Base-by-base conservation (phyloP, 2,797 vertebrate species). In the Schizopygopsis pylzovi region DNA sequence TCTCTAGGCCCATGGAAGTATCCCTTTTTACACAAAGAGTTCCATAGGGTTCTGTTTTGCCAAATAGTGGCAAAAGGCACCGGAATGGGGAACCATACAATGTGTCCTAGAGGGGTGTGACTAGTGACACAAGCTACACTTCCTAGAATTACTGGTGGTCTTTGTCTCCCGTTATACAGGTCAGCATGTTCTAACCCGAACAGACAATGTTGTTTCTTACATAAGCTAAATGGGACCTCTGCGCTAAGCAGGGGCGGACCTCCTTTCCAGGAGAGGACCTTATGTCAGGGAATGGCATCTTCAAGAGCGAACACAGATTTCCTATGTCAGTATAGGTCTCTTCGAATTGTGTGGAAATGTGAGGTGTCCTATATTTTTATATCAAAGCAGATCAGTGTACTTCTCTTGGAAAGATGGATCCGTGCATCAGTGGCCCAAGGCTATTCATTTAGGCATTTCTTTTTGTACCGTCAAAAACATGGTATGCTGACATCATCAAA, bases 91-190 rank as follows among this genome's bases (percentile, higher is more conserved):
- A 59, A 13, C 76, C 28, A 13, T 43, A 54, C 43, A n/a, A 22
- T n/a, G 7, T 78, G 13, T n/a, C 7, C 33, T 37, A 37, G 16
- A 67, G 63, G 33, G 16, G 37, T 12, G 18, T 22, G 18, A 70
- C 67, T 70, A 41, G 8, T 70, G 41, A 18, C 25, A 54, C 22
- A 79, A 39, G 76, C 76, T 61, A 63, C 56, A 63, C n/a, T 79
- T 13, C n/a, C 16, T 65, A 65, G 12, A 65, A 79, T 47, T 79
- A 39, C 76, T 59, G 7, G 52, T 61, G 15, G 33, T 15, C 63
- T 18, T 37, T 67, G 65, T 37, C 16, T 68, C 65, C 3, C 3
- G 20, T 37, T 67, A 67, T 39, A 39, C 3, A 68, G 33, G 15
- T 45, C 59, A 65, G 25, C 25, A 20, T 65, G 41, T 47, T 79